Evolutionary conservation across 2,113 vertebrate species (phyloP), one percentile per base, ranked within the genome.

Genomic region (Pterocles orientalis): DNA sequence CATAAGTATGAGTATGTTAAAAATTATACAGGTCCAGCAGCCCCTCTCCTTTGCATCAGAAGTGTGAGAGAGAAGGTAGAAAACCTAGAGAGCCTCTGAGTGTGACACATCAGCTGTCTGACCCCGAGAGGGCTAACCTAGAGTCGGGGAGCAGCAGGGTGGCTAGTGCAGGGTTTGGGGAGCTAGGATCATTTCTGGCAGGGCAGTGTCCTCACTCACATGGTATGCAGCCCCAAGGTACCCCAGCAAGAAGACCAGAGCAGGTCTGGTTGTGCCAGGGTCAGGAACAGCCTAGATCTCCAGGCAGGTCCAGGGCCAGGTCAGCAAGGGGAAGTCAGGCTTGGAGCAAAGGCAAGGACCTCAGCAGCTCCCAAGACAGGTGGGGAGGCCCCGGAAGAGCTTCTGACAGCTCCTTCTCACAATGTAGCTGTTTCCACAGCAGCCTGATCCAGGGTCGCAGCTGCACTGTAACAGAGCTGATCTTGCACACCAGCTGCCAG

Each of bases 41-140:
- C 9, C 5, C 3, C 9, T 48, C 10, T 21, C 21, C 51, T 66
- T 57, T 73, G 3, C 8, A 26, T 45, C 47, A 53, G 26, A 60
- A 4, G 5, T 28, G 6, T 65, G 23, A 73, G 18, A 86, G 12
- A 53, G 18, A 72, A 78, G 3, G 17, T 7, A n/a, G 26, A 36
- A 84, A 77, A 53, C 5, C 3, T 2, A 34, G 51, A 75, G 20
- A 2, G 4, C 3, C 11, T 61, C 64, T 36, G 16, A 21, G 24
- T 14, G 24, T 7, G 18, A 2, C 13, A 78, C 21, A 48, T 7
- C 15, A 61, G 33, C 18, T 41, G 7, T 75, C 51, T 90, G 61
- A 12, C n/a, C 31, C n/a, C 4, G 2, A 41, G 25, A 34, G 0
- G 0, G 29, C 8, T 58, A 16, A 50, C 6, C 10, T 48, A 18